Conservation (phyloP, 2,797 vertebrate genomes). For the Pangasius djambal region DNA sequence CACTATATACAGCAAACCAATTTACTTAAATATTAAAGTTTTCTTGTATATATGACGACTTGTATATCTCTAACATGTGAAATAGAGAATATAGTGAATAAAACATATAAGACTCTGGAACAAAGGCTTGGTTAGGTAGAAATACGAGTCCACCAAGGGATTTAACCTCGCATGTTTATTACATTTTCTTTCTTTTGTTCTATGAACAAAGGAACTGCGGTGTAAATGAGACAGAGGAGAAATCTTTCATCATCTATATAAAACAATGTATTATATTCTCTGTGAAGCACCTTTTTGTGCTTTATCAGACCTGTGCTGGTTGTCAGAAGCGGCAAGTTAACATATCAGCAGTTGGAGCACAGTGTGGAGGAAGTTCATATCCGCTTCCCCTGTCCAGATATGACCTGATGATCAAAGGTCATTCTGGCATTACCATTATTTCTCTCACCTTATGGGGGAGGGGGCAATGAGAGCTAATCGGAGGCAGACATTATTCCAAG, state of each 20-base stretch:
- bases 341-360: not conserved
- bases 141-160: not conserved
- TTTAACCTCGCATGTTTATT: not conserved
- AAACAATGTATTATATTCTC: not conserved
- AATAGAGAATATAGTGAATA: not conserved
- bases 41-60: not conserved
- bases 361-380: not conserved
- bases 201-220: not conserved
- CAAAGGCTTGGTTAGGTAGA: not conserved
- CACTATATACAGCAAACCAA: not conserved
- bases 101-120: not conserved
- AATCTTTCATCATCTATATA: not conserved
- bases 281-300: constrained; percentile 23
- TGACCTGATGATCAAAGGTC: constrained; percentile 56
- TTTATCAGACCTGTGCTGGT: constrained; percentile 27
- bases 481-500: constrained; percentile 29
- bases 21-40: not conserved
- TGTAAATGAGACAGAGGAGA: not conserved
- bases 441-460: constrained; percentile 40
- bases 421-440: constrained; percentile 52
- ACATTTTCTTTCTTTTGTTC: constrained; percentile 9
- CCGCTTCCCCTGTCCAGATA: constrained; percentile 39
- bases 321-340: not conserved
- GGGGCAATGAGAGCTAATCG: constrained; percentile 60
- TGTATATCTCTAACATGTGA: not conserved